Conservation (phyloP, 2,797 vertebrate genomes). For the Sitta carolinensis region DNA sequence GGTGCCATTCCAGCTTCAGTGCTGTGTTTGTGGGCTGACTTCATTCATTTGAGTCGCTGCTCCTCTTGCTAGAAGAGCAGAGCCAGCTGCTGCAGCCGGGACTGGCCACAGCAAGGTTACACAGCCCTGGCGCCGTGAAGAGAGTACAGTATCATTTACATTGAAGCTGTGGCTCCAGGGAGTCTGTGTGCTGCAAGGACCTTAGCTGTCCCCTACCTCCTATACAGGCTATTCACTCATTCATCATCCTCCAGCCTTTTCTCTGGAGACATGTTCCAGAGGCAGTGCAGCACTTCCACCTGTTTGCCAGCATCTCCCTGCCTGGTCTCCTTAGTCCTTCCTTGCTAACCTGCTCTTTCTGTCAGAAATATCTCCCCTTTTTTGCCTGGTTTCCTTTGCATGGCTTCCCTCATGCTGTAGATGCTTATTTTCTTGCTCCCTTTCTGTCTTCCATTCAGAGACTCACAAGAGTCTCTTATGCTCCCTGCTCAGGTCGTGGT, state of each 20-base stretch:
- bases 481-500: not conserved
- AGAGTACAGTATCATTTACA: slow-evolving; percentile 19
- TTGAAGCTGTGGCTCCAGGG: slow-evolving; percentile 33
- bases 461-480: not conserved
- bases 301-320: not conserved
- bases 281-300: not conserved
- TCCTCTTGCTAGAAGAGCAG: not conserved
- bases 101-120: not conserved
- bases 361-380: not conserved
- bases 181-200: slow-evolving; percentile 40
- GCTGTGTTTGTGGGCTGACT: not conserved
- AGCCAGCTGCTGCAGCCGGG: not conserved
- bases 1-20: not conserved
- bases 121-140: slow-evolving; percentile 4
- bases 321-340: not conserved
- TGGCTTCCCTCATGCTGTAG: not conserved
- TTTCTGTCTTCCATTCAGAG: not conserved
- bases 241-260: not conserved
- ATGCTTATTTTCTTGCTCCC: not conserved
- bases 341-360: not conserved
- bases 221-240: not conserved
- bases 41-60: not conserved
- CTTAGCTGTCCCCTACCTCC: slow-evolving; percentile 8
- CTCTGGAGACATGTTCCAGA: not conserved
- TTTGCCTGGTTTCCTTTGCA: not conserved